phyloP scores from a whole-genome alignment of 2,888 invertebrate species.

The Lydus trimaculatus region DNA sequence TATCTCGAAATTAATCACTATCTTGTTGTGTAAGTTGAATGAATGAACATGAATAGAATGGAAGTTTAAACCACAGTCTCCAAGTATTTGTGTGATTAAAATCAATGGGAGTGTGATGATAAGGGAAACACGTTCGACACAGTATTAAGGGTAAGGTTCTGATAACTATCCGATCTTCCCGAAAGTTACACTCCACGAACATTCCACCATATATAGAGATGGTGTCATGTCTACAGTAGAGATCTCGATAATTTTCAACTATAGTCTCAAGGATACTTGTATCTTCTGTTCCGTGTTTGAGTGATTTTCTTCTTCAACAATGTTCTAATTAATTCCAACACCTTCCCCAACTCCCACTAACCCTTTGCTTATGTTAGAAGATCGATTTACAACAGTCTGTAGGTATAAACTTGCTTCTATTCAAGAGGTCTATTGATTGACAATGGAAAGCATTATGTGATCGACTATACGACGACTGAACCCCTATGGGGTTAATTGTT shows the following conservation, averaged over 20 bases:
- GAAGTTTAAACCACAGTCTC: neutral
- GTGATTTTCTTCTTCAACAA: neutral
- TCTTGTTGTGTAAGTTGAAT: neutral
- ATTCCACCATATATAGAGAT: neutral
- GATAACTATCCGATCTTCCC: neutral
- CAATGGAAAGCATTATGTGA: neutral
- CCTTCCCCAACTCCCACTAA: too few species aligned
- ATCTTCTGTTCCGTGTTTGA: neutral
- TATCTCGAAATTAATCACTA: neutral
- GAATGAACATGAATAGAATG: neutral
- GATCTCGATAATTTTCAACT: neutral
- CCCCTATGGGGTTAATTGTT: neutral
- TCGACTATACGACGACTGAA: neutral
- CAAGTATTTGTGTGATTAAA: neutral
- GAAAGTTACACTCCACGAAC: neutral
- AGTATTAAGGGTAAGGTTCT: neutral
- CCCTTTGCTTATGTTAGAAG: neutral
- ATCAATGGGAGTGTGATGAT: slow-evolving; percentile 1
- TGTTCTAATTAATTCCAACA: neutral
- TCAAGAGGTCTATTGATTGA: slow-evolving; percentile 1
- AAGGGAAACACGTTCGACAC: neutral
- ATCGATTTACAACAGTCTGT: neutral
- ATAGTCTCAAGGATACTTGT: neutral
- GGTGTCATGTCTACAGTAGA: neutral
- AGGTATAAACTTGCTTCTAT: neutral